Base-by-base conservation (phyloP, 2,797 vertebrate genomes). In the Malacoraja senta region DNA sequence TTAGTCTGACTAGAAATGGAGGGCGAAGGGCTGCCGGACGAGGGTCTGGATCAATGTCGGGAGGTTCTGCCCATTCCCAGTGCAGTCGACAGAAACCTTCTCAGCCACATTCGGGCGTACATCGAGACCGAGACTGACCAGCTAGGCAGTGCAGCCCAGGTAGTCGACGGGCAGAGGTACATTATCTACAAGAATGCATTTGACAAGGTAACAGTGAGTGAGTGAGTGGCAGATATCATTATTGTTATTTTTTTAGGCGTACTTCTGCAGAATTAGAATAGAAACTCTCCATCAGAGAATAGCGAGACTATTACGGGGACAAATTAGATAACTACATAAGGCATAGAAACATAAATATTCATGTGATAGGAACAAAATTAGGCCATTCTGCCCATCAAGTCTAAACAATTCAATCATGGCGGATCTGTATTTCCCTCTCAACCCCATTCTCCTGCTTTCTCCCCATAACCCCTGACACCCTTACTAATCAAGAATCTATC, bases 181-280 rank as follows among this genome's bases (percentile, higher is more conserved):
- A 15, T 94, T 32, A 94, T 96, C 91, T 95, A 96, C 94, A 95
- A 93, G 93, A 95, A 95, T 0, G 96, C 93, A 0, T 98, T 97
- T 94, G 94, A 94, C 86, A 96, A 97, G 96, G 96, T 96, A 95
- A 93, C 44, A 6, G 44, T 53, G 0, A 0, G 24, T 53, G 0
- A 0, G 24, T 1, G 65, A 65, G 2, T 53, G 68, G 21, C 58
- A 65, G 7, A n/a, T 15, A 58, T 12, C 12, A 3, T 61, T 58
- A 38, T 80, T 80, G 1, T 32, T 21, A 0, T 44, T 80, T 44
- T 29, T 53, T 24, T 10, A 26, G 19, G 19, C 15, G 19, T 15
- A 2, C 68, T 17, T 2, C 68, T 19, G 13, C 17, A 15, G 68
- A 71, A 53, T 71, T 71, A 19, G 68, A 15, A 71, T 71, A 0